Evolutionary conservation across 1,140 invertebrate genomes (phyloP).

Genomic region (Lerema accius): DNA sequence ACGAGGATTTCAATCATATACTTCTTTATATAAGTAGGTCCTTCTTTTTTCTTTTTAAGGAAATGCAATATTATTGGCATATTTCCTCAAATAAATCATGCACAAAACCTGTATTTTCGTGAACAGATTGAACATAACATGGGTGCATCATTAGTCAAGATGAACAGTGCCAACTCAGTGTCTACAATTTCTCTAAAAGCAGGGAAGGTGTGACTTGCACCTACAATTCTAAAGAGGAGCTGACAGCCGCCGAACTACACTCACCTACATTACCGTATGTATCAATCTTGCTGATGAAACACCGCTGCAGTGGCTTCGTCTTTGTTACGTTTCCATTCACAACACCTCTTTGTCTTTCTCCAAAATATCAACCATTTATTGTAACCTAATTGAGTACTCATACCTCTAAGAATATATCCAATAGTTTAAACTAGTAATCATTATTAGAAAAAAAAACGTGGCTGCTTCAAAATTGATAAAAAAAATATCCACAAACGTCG

Average conservation of each 20-base stretch:
- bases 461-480: no score
- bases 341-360: constrained; percentile 28
- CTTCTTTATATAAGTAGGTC: no score
- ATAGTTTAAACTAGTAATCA: no score
- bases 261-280: constrained; percentile 43
- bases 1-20: no score
- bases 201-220: constrained; percentile 45
- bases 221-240: constrained; percentile 43
- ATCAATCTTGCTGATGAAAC: constrained; percentile 58
- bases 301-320: constrained; percentile 8
- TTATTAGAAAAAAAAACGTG: no score
- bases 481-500: no score
- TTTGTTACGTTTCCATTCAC: constrained; percentile 31
- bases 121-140: constrained; percentile 2
- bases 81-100: no score
- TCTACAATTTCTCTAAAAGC: constrained; percentile 54
- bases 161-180: constrained; percentile 19
- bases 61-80: no score
- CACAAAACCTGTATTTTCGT: not conserved
- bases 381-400: no score
- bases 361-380: no score
- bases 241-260: constrained; percentile 22
- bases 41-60: no score
- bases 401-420: no score
- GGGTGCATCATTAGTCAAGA: constrained; percentile 25